Evolutionary conservation across 2,113 vertebrate genomes (phyloP).

Genomic region (Papio anubis): DNA sequence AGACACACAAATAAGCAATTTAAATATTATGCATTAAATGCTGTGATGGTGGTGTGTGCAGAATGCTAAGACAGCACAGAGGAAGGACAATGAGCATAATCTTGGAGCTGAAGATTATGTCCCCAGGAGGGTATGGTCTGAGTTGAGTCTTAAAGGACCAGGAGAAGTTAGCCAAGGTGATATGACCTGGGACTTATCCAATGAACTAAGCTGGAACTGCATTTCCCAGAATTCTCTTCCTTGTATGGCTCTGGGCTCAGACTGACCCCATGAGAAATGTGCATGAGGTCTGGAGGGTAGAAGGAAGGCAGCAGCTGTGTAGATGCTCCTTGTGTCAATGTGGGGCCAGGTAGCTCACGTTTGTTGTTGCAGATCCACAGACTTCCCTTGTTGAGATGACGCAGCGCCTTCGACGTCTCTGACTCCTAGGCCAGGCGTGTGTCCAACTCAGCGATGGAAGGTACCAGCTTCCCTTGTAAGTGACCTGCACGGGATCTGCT

Average conservation of each 20-base stretch:
- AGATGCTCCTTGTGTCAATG: fast-evolving
- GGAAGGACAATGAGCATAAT: background rate
- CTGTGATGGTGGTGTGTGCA: background rate
- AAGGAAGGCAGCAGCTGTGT: background rate
- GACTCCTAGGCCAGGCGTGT: background rate
- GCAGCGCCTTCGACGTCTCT: background rate
- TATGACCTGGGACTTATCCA: background rate
- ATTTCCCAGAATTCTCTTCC: background rate
- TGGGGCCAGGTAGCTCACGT: background rate
- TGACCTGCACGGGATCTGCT: fast-evolving
- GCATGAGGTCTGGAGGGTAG: background rate
- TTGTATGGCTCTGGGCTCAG: background rate
- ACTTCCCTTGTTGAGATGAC: too few species aligned
- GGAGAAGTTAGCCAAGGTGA: background rate
- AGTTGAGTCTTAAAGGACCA: background rate
- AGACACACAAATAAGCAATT: background rate
- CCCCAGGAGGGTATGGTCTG: background rate
- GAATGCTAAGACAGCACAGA: background rate
- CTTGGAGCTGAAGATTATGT: background rate
- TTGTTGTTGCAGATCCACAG: background rate
- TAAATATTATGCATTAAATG: background rate
- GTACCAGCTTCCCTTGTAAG: background rate
- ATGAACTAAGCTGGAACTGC: background rate
- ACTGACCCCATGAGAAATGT: background rate
- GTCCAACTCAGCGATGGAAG: background rate